Conservation (phyloP, 1,140 invertebrate species). For the Chrysopa pallens region DNA sequence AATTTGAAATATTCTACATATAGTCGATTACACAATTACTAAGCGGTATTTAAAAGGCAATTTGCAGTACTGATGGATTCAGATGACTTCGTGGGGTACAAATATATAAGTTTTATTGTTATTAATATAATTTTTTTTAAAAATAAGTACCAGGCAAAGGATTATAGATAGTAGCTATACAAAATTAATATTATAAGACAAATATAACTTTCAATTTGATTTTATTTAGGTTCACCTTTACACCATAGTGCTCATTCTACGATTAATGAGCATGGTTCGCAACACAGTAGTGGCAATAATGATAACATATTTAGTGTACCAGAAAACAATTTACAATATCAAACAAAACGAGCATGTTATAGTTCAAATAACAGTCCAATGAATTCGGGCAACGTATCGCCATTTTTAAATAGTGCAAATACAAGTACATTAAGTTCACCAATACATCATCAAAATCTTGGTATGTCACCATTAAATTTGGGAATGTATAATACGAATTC, state of each 20-base stretch:
- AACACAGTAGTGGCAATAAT: no score
- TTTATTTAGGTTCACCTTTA: slow-evolving; percentile 42
- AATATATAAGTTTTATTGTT: no score
- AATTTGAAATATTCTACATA: no score
- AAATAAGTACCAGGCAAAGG: no score
- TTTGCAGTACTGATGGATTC: no score
- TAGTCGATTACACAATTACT: no score
- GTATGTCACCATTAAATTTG: slow-evolving; percentile 14
- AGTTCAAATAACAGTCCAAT: slow-evolving; percentile 12
- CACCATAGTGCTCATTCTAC: slow-evolving; percentile 22
- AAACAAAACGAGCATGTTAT: background rate
- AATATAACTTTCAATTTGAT: background rate
- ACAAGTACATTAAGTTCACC: slow-evolving; percentile 14
- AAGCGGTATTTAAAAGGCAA: no score
- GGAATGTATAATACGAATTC: slow-evolving; percentile 13
- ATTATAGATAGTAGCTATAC: no score
- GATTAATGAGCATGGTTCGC: no score
- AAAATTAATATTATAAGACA: no score
- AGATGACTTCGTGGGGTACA: no score
- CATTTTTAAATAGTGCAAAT: slow-evolving; percentile 7
- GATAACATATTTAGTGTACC: slow-evolving; percentile 10
- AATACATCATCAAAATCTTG: slow-evolving; percentile 13
- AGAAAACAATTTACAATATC: slow-evolving; percentile 7
- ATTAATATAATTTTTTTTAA: no score
- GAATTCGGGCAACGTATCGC: slow-evolving; percentile 10